phyloP scores from a whole-genome alignment of 2,113 vertebrate species.

The Cranoglanis bouderius region DNA sequence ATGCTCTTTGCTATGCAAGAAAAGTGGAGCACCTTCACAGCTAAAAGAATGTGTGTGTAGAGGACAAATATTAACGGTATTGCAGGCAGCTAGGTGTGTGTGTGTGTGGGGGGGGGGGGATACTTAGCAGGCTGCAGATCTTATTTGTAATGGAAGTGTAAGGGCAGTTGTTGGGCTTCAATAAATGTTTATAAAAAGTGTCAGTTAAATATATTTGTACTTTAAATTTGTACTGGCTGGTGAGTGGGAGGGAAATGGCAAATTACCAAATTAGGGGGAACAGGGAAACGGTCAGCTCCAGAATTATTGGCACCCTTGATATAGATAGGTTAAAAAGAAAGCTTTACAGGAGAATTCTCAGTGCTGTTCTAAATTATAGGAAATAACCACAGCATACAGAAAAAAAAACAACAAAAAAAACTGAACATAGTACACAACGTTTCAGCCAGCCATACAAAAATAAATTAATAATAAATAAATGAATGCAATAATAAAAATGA shows the following conservation, averaged over 20 bases:
- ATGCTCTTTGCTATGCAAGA: conserved; percentile 7
- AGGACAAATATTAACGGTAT: conserved; percentile 50
- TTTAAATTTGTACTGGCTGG: not conserved
- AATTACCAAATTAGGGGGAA: not conserved
- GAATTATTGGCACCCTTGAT: not conserved
- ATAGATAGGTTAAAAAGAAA: not conserved
- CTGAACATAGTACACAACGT: not conserved
- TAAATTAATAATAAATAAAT: not conserved
- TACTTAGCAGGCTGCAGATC: conserved; percentile 31
- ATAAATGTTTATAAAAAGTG: not conserved
- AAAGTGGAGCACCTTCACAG: conserved; percentile 15
- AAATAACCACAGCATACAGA: not conserved
- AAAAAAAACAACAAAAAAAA: not conserved
- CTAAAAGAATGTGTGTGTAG: not conserved
- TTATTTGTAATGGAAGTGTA: not conserved
- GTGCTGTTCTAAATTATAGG: not conserved
- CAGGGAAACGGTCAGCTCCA: not conserved
- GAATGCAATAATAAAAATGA: not conserved
- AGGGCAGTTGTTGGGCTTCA: not conserved
- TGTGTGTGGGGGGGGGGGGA: too few species aligned
- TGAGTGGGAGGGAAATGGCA: not conserved
- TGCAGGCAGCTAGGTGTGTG: conserved; percentile 57
- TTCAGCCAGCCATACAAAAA: not conserved
- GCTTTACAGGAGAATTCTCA: not conserved
- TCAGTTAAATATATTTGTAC: not conserved